Evolutionary conservation across 2,113 vertebrate species (phyloP).

Genomic region (Recurvirostra avosetta): DNA sequence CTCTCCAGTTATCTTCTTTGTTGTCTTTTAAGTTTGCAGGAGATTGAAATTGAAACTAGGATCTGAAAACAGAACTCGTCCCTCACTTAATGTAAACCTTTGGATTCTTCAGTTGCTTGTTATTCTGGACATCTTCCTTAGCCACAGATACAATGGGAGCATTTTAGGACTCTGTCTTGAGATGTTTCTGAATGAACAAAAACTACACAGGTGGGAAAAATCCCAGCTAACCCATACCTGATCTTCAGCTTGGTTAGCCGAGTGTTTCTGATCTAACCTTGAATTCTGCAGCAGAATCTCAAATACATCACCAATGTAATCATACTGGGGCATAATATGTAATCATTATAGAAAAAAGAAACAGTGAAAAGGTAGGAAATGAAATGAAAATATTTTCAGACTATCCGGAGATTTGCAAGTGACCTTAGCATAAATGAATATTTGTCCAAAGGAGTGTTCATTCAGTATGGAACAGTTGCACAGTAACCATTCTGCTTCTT

Average conservation of each 20-base stretch:
- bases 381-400: not conserved
- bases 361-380: not conserved
- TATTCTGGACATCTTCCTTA: not conserved
- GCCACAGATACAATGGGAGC: not conserved
- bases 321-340: not conserved
- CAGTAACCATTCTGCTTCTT: not conserved
- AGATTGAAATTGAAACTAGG: not conserved
- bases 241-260: not conserved
- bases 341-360: not conserved
- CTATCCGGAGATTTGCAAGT: not conserved
- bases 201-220: not conserved
- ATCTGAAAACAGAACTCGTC: not conserved
- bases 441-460: not conserved
- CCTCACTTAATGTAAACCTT: not conserved
- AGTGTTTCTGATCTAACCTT: not conserved
- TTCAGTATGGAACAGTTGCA: not conserved
- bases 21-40: not conserved
- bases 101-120: not conserved
- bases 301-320: not conserved
- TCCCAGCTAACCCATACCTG: not conserved
- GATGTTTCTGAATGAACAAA: not conserved
- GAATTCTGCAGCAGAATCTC: not conserved
- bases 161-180: not conserved
- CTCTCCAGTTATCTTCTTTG: not conserved
- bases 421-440: not conserved